phyloP scores from a whole-genome alignment of 2,797 vertebrate genomes.

The Podarcis siculus region DNA sequence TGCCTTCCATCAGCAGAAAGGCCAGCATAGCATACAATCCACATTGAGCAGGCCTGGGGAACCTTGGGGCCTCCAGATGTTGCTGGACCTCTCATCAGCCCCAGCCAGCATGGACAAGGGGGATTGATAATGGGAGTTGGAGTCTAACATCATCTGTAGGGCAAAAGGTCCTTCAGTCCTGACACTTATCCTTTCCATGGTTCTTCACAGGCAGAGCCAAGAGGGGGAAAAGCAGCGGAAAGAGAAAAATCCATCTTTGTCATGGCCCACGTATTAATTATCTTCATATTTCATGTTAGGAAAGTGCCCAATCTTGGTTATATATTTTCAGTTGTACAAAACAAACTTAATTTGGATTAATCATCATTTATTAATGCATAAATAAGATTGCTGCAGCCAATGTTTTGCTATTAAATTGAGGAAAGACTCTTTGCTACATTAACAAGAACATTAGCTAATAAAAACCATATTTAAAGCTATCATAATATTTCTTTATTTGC shows the following conservation, averaged over 20 bases:
- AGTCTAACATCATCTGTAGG: no score
- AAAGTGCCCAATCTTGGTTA: neutral
- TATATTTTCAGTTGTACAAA: constrained; percentile 22
- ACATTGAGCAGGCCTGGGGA: no score
- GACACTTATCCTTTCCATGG: neutral
- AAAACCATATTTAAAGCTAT: constrained; percentile 80
- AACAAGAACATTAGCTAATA: constrained; percentile 75
- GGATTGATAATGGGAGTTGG: no score
- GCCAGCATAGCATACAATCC: no score
- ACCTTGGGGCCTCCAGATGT: no score
- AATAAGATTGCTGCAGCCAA: constrained; percentile 34
- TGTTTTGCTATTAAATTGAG: constrained; percentile 35
- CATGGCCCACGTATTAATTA: constrained; percentile 2
- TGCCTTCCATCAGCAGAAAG: no score
- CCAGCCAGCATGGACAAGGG: no score
- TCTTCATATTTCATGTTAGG: neutral
- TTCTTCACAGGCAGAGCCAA: neutral
- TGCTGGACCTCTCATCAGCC: no score
- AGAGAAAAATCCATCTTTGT: neutral
- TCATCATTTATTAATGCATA: constrained; percentile 30
- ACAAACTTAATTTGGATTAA: constrained; percentile 39
- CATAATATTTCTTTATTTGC: constrained; percentile 83
- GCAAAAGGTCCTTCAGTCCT: neutral
- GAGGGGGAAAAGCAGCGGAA: neutral
- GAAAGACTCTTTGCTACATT: constrained; percentile 34